Evolutionary conservation across 2,888 invertebrate genomes (phyloP).

Genomic region (Microctonus brassicae): DNA sequence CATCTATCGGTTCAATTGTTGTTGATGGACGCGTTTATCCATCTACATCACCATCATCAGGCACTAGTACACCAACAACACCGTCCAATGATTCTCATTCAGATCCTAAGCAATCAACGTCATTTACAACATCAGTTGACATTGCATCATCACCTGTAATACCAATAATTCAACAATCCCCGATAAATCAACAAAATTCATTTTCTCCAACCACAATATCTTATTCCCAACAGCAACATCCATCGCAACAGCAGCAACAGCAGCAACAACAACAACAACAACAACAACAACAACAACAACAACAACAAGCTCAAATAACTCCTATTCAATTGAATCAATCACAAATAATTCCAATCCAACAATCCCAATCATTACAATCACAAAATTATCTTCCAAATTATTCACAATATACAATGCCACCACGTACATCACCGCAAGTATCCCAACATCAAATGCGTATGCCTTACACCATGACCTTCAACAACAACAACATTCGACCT

Average conservation of each 20-base stretch:
- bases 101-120: slow-evolving; percentile 64
- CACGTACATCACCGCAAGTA: slow-evolving; percentile 62
- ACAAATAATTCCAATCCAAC: slow-evolving; percentile 63
- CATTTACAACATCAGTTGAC: slow-evolving; percentile 49
- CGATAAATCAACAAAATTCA: slow-evolving; percentile 43
- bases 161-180: slow-evolving; percentile 47
- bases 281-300: slow-evolving; percentile 65
- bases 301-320: slow-evolving; percentile 55
- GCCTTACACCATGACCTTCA: slow-evolving; percentile 61
- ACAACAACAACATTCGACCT: slow-evolving; percentile 50
- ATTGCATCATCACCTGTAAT: slow-evolving; percentile 53
- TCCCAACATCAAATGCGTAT: slow-evolving; percentile 54
- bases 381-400: slow-evolving; percentile 66
- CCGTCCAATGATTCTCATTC: slow-evolving; percentile 55
- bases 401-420: slow-evolving; percentile 60
- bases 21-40: slow-evolving; percentile 87
- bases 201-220: slow-evolving; percentile 45
- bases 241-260: slow-evolving; percentile 61
- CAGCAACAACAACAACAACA: slow-evolving; percentile 64
- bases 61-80: slow-evolving; percentile 54
- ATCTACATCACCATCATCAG: slow-evolving; percentile 61
- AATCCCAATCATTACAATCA: slow-evolving; percentile 54
- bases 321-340: slow-evolving; percentile 53
- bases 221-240: slow-evolving; percentile 41
- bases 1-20: slow-evolving; percentile 84